Evolutionary conservation across 2,888 invertebrate genomes (phyloP), one percentile per base, ranked within the genome.

Genomic region (Nemoura dubitans): DNA sequence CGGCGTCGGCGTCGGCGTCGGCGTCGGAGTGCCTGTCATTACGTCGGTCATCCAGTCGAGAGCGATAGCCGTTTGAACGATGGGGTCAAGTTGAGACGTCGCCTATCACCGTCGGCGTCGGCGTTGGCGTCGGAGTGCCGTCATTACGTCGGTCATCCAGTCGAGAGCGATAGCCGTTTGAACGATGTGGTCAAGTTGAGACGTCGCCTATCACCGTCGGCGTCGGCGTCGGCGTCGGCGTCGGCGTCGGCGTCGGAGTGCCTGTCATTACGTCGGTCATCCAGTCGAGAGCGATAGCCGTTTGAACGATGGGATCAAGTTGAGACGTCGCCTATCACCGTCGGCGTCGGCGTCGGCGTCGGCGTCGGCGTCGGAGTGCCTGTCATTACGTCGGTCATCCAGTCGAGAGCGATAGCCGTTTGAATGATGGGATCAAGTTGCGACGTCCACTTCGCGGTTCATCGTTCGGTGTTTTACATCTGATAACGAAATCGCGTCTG

Each of bases 51-150:
- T 78, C 26, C 78, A 28, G 26, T 5, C 7, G 0, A 27, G 83
- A 27, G 76, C 77, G 30, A 30, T 26, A 82, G 36, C 83, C 82
- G 77, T 77, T n/a, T 83, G 86, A 26, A 16, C 28, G n/a, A 43
- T 16, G n/a, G 2, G n/a, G 3, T 76, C 76, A 21, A 16, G 25
- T 5, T 0, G 26, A 21, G 27, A 78, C 27, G 16, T 59, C 59
- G n/a, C n/a, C n/a, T n/a, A n/a, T n/a, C n/a, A n/a, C n/a, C n/a
- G n/a, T n/a, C n/a, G n/a, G n/a, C n/a, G n/a, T n/a, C n/a, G n/a
- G n/a, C 36, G 36, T 36, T 10, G 36, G 36, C 36, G 36, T 36
- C 36, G 36, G 36, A 3, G 36, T 36, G 10, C 10, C 36, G 30
- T 78, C 25, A 10, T 78, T 5, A 26, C 78, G 78, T 27, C 78